These are phyloP conservation scores for Balaeniceps rex DNA, from an alignment of 2,113 vertebrate species.

Conservation along the genomic window DNA sequence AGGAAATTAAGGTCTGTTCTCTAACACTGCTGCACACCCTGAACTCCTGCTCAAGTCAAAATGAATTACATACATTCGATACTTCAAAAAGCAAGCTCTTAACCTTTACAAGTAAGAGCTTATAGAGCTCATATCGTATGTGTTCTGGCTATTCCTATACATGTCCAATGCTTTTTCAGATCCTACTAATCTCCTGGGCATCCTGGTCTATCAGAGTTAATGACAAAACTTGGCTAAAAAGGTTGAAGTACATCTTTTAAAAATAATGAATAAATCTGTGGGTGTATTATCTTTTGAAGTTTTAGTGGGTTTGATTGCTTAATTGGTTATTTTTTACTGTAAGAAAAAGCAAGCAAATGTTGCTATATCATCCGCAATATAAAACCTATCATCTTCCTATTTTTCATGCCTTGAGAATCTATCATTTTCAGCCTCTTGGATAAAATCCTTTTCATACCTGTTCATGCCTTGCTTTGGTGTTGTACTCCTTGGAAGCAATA, in stretches of 20 bases:
- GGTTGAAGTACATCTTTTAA: not conserved
- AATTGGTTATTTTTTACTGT: not conserved
- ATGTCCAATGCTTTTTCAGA: not conserved
- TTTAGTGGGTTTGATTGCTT: not conserved
- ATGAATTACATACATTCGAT: not conserved
- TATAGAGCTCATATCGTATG: not conserved
- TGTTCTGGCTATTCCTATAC: not conserved
- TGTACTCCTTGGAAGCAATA: not conserved
- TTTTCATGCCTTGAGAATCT: not conserved
- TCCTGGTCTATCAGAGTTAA: not conserved
- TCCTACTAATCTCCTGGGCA: not conserved
- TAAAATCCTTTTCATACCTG: not conserved
- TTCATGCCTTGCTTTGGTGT: not conserved
- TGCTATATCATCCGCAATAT: not conserved
- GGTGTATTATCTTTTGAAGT: not conserved
- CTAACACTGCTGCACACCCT: not conserved
- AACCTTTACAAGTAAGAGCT: not conserved
- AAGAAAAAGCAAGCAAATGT: not conserved
- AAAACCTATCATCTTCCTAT: not conserved
- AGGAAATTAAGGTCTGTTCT: constrained; percentile 38
- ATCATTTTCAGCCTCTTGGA: not conserved
- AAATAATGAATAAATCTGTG: not conserved
- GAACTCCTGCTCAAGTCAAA: not conserved
- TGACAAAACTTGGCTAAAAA: not conserved
- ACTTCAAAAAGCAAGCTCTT: not conserved